Base-by-base conservation (phyloP, 2,113 vertebrate genomes). In the Bubo scandiacus region DNA sequence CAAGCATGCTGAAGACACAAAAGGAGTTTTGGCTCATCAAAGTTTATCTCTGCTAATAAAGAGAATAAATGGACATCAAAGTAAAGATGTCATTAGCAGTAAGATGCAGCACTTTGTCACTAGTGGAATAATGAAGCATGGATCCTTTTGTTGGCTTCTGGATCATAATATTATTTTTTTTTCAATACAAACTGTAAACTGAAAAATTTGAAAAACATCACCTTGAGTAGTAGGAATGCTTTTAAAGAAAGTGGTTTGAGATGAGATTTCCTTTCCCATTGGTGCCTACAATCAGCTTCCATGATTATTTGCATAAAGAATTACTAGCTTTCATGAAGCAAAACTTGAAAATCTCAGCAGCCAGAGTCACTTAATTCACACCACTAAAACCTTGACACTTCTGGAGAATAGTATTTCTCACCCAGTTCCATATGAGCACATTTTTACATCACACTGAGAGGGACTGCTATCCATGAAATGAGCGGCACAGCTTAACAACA, bases 11-110 rank as follows among this genome's bases (percentile, higher is more conserved):
- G 79, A 77, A 47, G 51, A 80, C 86, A 87, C 63, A 95, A 75
- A 86, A 92, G 83, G 82, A 90, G 83, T 80, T 96, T 85, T 72
- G 67, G 61, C 58, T 94, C 86, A 77, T 94, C 83, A 92, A 96
- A 72, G 87, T 89, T 96, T 94, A 91, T 96, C 74, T 94, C 84
- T 72, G 77, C 63, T 94, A 91, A 92, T 97, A 91, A 93, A 96
- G 62, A 81, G 67, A 91, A 89, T 93, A 89, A 96, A 91, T 54
- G 36, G 79, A 71, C 73, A 89, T 84, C 59, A 72, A 96, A 80
- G 42, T 81, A 92, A 90, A 94, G 79, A 77, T 91, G 82, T 58
- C 93, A 66, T 81, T 58, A 92, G 73, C 51, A 93, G 55, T 30
- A 89, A 92, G 92, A 34, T 55, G 55, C 40, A 81, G 85, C 74